These are phyloP conservation scores for Anastrepha obliqua DNA, from an alignment of 1,140 invertebrate genomes.

Conservation along the genomic window DNA sequence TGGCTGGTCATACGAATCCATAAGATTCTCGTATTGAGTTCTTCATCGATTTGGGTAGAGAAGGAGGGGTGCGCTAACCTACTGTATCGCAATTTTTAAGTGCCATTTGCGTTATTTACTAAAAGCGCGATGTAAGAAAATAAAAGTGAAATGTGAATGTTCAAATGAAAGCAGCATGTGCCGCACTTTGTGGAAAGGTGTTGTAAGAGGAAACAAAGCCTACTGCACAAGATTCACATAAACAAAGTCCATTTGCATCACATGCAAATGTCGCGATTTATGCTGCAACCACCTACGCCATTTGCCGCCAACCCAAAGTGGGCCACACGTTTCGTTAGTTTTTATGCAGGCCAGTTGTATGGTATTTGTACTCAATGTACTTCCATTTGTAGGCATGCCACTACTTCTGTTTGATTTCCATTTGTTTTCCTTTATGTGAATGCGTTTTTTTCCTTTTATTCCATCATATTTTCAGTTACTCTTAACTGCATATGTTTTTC, in stretches of 20 bases:
- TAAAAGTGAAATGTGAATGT: background rate
- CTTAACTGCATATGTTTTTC: background rate
- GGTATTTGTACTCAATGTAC: conserved; percentile 2
- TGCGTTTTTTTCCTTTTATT: background rate
- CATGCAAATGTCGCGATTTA: background rate
- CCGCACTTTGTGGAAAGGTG: too few species aligned
- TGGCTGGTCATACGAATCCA: background rate
- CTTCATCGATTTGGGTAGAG: background rate
- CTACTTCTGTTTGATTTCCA: background rate
- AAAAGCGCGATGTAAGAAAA: background rate
- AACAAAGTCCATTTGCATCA: background rate
- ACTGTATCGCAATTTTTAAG: background rate
- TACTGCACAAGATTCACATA: too few species aligned
- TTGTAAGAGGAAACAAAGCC: too few species aligned
- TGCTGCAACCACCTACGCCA: conserved; percentile 16
- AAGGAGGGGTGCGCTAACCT: background rate
- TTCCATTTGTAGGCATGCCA: background rate
- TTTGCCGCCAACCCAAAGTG: conserved; percentile 4
- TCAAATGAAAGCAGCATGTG: background rate
- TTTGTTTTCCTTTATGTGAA: background rate
- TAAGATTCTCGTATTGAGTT: background rate
- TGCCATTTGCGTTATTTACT: conserved; percentile 15
- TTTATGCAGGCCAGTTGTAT: background rate
- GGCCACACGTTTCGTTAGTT: background rate
- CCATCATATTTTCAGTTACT: background rate